Evolutionary conservation across 1,140 invertebrate species (phyloP).

Genomic region (Psilanteris sp.): DNA sequence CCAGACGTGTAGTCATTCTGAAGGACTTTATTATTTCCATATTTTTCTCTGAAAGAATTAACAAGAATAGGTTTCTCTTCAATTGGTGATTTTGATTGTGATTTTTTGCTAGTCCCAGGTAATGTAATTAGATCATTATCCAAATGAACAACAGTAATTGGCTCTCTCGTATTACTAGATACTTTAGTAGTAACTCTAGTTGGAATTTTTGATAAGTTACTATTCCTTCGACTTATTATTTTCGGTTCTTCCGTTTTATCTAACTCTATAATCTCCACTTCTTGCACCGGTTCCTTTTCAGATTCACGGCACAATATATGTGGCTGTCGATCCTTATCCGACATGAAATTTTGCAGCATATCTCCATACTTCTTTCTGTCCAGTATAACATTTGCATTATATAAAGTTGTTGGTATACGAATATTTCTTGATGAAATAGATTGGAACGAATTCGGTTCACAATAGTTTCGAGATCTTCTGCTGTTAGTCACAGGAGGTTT

Average conservation of each 20-base stretch:
- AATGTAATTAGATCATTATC: not conserved
- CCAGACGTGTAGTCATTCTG: constrained; percentile 66
- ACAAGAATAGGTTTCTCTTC: constrained; percentile 35
- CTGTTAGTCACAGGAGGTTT: not conserved
- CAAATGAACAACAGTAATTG: not conserved
- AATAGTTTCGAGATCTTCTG: not conserved
- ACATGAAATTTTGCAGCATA: constrained; percentile 69
- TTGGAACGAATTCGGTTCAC: too few relatives aligned
- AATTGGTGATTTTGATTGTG: too few relatives aligned
- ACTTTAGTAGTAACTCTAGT: not conserved
- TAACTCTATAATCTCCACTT: constrained; percentile 69
- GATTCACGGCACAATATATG: constrained; percentile 39
- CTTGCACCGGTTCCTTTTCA: constrained; percentile 19
- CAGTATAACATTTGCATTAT: too few relatives aligned
- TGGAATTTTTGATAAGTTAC: not conserved
- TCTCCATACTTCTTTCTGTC: constrained; percentile 69
- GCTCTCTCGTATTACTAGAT: not conserved
- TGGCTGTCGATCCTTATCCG: constrained; percentile 40
- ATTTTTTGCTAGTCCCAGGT: not conserved
- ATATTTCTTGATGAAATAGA: too few relatives aligned
- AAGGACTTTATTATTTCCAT: constrained; percentile 67
- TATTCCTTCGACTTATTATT: not conserved
- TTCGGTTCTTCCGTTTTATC: constrained; percentile 51
- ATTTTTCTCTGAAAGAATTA: constrained; percentile 71
- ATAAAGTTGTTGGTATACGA: too few relatives aligned